Conservation (phyloP, 1,140 invertebrate genomes). For the Bombus pyrosoma region DNA sequence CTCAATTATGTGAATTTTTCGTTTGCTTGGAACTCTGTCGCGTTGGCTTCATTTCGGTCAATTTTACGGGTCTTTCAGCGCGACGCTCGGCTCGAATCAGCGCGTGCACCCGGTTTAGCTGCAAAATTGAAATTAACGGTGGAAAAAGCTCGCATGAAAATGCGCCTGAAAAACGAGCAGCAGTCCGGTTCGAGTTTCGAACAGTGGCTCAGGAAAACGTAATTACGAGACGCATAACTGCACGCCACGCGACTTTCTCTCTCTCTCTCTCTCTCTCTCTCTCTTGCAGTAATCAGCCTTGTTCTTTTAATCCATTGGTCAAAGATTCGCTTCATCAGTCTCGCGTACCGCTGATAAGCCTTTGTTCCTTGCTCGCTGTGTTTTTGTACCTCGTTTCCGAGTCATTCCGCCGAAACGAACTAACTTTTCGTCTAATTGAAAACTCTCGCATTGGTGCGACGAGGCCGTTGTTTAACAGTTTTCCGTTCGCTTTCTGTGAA, state of each 20-base stretch:
- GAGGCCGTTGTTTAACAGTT: background rate
- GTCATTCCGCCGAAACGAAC: background rate
- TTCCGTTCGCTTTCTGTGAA: background rate
- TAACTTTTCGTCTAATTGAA: constrained; percentile 6
- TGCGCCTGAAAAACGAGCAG: background rate
- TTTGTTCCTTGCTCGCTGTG: background rate
- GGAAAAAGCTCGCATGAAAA: constrained; percentile 27
- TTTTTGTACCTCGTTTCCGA: background rate
- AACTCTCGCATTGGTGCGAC: background rate
- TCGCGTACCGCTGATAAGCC: background rate
- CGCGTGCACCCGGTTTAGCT: background rate
- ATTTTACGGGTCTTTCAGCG: background rate
- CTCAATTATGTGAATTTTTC: constrained; percentile 62
- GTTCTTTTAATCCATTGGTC: background rate
- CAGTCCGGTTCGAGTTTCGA: background rate
- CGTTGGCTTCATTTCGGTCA: constrained; percentile 23
- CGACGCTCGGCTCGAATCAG: background rate
- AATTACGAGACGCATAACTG: constrained; percentile 38
- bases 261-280: too few species aligned
- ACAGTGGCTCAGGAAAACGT: background rate
- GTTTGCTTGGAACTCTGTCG: constrained; percentile 19
- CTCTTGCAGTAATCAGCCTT: background rate
- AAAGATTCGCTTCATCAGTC: background rate
- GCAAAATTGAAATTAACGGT: constrained; percentile 48
- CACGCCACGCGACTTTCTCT: too few species aligned